These are phyloP conservation scores for Chrysolina americana DNA, from an alignment of 2,888 invertebrate genomes.

Conservation along the genomic window DNA sequence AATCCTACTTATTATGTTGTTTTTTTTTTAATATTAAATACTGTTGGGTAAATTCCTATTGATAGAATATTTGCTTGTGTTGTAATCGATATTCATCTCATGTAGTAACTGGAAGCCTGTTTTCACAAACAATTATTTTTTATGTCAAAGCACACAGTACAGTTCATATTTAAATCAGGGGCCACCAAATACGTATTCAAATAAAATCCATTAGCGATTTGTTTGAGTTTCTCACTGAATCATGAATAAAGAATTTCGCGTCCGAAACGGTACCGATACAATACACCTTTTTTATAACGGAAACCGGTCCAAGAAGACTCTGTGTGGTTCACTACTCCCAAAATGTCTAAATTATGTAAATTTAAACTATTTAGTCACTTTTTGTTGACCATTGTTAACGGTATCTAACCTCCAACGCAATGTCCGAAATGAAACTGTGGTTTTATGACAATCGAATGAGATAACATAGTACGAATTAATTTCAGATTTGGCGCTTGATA, in stretches of 20 bases:
- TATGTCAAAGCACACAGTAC: too few species aligned
- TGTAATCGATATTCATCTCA: neutral
- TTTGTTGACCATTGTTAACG: constrained; percentile 9
- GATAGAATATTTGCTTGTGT: too few species aligned
- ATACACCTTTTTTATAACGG: constrained; percentile 7
- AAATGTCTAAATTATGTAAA: constrained; percentile 14
- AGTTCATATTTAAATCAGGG: neutral
- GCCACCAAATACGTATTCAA: neutral
- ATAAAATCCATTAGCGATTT: neutral
- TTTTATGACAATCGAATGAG: neutral
- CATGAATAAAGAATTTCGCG: constrained; percentile 10
- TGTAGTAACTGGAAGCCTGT: neutral
- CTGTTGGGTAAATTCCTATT: too few species aligned
- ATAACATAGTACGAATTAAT: constrained; percentile 11
- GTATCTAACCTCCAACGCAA: constrained; percentile 9
- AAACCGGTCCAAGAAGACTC: constrained; percentile 2
- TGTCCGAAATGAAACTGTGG: neutral
- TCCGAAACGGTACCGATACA: constrained; percentile 13
- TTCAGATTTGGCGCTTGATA: neutral
- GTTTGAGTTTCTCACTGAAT: constrained; percentile 21
- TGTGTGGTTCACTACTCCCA: constrained; percentile 10
- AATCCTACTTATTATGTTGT: too few species aligned
- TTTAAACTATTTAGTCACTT: constrained; percentile 11
- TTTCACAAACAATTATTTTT: neutral
- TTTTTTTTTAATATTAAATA: too few species aligned